These are phyloP conservation scores for Laothoe populi DNA, from an alignment of 2,888 invertebrate genomes.

Conservation along the genomic window DNA sequence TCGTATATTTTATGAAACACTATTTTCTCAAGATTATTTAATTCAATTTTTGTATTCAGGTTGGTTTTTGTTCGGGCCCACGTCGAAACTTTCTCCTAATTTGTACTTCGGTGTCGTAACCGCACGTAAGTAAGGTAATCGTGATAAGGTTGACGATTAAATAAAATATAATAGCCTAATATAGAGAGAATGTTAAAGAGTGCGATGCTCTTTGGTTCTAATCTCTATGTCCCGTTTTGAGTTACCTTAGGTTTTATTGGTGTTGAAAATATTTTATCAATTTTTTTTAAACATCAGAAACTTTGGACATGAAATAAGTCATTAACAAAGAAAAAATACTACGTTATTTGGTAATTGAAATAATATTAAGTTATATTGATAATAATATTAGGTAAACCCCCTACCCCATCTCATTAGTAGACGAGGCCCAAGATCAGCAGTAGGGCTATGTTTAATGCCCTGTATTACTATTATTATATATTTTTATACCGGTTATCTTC, in stretches of 20 bases:
- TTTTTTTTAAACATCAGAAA: too few species aligned
- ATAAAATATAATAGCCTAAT: slow-evolving; percentile 47
- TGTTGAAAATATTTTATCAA: not conserved
- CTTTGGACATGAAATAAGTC: too few species aligned
- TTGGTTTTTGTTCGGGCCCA: slow-evolving; percentile 35
- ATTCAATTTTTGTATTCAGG: slow-evolving; percentile 28
- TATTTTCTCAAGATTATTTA: slow-evolving; percentile 26
- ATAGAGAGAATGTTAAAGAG: slow-evolving; percentile 48
- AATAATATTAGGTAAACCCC: too few species aligned
- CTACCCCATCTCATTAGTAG: too few species aligned
- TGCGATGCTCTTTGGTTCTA: slow-evolving; percentile 31
- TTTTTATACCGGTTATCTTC: too few species aligned
- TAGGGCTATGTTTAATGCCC: too few species aligned
- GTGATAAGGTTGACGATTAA: slow-evolving; percentile 63
- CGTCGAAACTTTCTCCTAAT: slow-evolving; percentile 63
- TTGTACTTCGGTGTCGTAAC: slow-evolving; percentile 59
- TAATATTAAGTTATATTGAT: too few species aligned
- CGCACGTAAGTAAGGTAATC: slow-evolving; percentile 64
- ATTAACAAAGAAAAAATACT: too few species aligned
- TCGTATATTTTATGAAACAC: too few species aligned
- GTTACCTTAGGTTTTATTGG: not conserved
- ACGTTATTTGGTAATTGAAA: too few species aligned
- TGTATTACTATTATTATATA: too few species aligned
- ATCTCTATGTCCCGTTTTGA: slow-evolving; percentile 30
- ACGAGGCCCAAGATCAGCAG: too few species aligned